Conservation (phyloP, 2,113 vertebrate genomes). For the Tachuris rubrigastra region DNA sequence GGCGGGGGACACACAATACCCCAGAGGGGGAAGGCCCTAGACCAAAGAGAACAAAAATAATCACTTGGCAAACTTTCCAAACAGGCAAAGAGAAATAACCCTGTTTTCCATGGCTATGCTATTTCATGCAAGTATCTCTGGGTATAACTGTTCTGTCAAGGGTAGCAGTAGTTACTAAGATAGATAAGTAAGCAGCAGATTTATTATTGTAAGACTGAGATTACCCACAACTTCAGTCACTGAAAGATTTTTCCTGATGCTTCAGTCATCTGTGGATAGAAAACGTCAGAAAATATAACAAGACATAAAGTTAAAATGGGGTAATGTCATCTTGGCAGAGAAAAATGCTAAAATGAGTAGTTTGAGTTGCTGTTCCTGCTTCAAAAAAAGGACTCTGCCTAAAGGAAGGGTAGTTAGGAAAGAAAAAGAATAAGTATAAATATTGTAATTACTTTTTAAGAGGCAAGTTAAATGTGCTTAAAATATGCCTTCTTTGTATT, state of each 20-base stretch:
- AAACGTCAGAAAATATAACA: constrained; percentile 24
- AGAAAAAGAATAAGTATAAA: constrained; percentile 50
- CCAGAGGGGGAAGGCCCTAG: background rate
- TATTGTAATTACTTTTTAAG: constrained; percentile 63
- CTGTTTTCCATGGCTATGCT: constrained; percentile 15
- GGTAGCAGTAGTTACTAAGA: background rate
- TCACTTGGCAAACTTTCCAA: constrained; percentile 57
- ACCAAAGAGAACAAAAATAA: constrained; percentile 9
- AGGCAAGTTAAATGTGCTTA: constrained; percentile 63
- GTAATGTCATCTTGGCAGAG: constrained; percentile 53
- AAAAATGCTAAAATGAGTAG: constrained; percentile 16
- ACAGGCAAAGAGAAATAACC: constrained; percentile 23
- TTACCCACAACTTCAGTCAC: constrained; percentile 11
- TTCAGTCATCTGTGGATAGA: constrained; percentile 52
- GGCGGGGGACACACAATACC: background rate
- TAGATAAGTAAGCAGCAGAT: constrained; percentile 45
- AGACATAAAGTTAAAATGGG: constrained; percentile 46
- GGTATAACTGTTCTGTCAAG: background rate
- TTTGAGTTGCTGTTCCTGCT: constrained; percentile 25
- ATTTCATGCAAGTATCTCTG: background rate
- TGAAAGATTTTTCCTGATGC: constrained; percentile 37
- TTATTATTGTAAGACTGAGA: constrained; percentile 22
- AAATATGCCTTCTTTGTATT: constrained; percentile 73
- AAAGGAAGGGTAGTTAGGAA: constrained; percentile 41
- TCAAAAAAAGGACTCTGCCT: constrained; percentile 46